phyloP scores from a whole-genome alignment of 2,113 vertebrate genomes.

The Pygoscelis antarcticus region DNA sequence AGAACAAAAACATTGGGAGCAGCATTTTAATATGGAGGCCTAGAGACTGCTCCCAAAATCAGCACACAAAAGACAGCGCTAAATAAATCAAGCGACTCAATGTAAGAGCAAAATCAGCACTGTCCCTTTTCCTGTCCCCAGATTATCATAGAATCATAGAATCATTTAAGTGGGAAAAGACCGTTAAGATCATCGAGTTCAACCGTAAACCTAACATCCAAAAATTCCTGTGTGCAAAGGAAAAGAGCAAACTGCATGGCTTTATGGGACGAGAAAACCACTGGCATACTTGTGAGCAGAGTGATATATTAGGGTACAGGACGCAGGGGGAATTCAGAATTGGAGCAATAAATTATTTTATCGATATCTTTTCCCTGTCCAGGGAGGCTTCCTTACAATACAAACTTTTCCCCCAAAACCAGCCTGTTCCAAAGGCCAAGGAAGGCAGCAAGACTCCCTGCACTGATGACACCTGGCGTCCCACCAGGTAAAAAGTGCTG shows the following conservation, averaged over 20 bases:
- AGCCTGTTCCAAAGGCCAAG: not conserved
- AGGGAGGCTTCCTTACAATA: not conserved
- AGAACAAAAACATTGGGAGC: not conserved
- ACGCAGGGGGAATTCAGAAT: not conserved
- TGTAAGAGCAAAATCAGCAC: not conserved
- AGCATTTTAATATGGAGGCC: not conserved
- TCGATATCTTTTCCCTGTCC: not conserved
- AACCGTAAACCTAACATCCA: not conserved
- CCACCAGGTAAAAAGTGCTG: not conserved
- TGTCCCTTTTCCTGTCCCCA: not conserved
- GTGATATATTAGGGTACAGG: not conserved
- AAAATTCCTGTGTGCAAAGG: not conserved
- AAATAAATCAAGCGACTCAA: not conserved
- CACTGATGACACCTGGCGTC: not conserved
- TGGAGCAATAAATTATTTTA: not conserved
- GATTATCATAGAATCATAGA: not conserved
- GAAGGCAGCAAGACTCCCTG: not conserved
- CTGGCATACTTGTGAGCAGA: not conserved
- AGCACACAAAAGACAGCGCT: accelerated
- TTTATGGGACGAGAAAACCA: not conserved
- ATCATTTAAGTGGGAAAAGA: not conserved
- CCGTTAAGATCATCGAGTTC: not conserved
- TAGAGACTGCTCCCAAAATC: not conserved
- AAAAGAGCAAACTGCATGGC: not conserved
- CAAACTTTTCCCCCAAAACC: not conserved